Percentiles rank a stretch among this genome's conserved stretches.
Conservation (phyloP, 2,888 invertebrate genomes). For the Seira ritae region DNA sequence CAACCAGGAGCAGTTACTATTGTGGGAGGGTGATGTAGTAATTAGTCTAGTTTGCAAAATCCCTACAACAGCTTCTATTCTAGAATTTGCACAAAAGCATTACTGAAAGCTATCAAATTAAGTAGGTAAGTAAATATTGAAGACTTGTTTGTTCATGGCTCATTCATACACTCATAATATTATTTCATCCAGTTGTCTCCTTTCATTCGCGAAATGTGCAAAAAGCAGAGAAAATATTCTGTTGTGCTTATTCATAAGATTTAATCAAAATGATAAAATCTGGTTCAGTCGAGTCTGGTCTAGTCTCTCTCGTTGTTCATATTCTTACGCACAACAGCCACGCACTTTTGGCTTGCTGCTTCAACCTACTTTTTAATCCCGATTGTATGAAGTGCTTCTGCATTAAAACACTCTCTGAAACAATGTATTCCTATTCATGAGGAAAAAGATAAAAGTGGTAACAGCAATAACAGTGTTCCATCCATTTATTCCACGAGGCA, state of each 20-base stretch:
- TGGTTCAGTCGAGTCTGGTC: background rate
- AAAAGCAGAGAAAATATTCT: too few species aligned
- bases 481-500: constrained; percentile 48
- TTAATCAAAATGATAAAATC: constrained; percentile 1
- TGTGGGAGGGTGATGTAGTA: too few species aligned
- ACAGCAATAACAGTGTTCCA: constrained; percentile 9
- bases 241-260: too few species aligned
- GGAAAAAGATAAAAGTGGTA: background rate
- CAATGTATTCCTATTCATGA: too few species aligned
- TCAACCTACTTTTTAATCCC: constrained; percentile 62
- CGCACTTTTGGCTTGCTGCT: constrained; percentile 43
- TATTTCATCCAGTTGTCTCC: background rate
- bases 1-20: too few species aligned
- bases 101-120: too few species aligned
- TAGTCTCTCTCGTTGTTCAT: background rate
- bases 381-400: constrained; percentile 37
- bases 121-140: too few species aligned
- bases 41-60: background rate
- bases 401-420: constrained; percentile 3
- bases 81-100: too few species aligned
- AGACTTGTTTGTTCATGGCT: too few species aligned
- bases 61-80: too few species aligned
- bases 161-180: too few species aligned
- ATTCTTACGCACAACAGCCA: constrained; percentile 34
- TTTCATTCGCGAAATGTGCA: background rate